These are phyloP conservation scores for Pristionchus mayeri DNA, from an alignment of 2,888 invertebrate genomes.

Conservation along the genomic window DNA sequence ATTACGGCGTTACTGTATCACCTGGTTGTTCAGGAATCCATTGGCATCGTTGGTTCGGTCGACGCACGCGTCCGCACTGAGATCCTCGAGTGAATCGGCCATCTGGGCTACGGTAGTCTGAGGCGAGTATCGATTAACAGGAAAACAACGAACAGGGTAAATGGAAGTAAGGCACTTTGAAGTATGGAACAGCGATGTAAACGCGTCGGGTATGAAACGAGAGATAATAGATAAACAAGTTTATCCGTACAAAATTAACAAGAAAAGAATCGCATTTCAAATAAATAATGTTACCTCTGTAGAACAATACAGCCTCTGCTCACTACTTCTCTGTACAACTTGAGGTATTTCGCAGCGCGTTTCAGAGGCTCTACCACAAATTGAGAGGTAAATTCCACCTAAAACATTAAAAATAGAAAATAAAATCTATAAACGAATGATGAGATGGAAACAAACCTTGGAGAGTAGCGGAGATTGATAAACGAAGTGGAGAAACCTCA, in stretches of 20 bases:
- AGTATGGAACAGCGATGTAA: neutral
- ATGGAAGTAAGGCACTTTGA: no score
- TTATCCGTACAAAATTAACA: neutral
- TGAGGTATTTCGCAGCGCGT: constrained; percentile 19
- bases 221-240: neutral
- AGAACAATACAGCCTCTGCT: constrained; percentile 10
- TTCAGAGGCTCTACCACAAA: constrained; percentile 27
- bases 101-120: constrained; percentile 28
- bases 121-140: neutral
- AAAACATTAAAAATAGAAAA: neutral
- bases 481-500: neutral
- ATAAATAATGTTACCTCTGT: neutral
- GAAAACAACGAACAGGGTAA: neutral
- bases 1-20: neutral
- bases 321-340: constrained; percentile 27
- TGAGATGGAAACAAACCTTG: neutral
- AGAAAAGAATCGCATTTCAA: neutral
- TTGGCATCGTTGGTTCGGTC: constrained; percentile 41
- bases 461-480: neutral
- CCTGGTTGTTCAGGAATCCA: constrained; percentile 46
- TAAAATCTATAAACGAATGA: no score
- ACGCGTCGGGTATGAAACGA: neutral
- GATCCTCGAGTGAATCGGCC: constrained; percentile 37
- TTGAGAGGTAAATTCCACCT: constrained; percentile 22
- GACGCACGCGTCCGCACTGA: constrained; percentile 3